phyloP scores from a whole-genome alignment of 2,797 vertebrate genomes.

The Pelodytes ibericus region DNA sequence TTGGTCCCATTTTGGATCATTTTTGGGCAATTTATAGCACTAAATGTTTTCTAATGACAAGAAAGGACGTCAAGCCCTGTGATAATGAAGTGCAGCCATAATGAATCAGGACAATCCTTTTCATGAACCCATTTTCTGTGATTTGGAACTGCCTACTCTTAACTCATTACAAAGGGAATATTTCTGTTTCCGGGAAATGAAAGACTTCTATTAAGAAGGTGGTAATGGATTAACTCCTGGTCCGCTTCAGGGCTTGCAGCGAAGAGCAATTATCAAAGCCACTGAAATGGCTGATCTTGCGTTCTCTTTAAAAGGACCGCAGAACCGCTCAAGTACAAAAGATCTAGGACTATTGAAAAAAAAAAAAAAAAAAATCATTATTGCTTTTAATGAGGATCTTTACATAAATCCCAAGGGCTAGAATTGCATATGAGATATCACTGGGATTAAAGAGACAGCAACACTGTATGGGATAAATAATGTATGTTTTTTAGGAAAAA shows the following conservation, averaged over 20 bases:
- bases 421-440: neutral
- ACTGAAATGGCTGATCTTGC: neutral
- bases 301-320: neutral
- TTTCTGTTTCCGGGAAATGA: conserved; percentile 18
- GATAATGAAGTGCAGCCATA: conserved; percentile 50
- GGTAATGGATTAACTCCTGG: conserved; percentile 7
- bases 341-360: neutral
- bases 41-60: conserved; percentile 58
- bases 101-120: neutral
- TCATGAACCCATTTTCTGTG: neutral
- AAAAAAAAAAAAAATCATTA: neutral
- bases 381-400: conserved; percentile 14
- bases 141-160: conserved; percentile 1
- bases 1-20: conserved; percentile 53
- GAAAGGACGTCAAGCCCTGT: conserved; percentile 31
- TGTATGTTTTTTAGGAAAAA: no score
- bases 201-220: conserved; percentile 21
- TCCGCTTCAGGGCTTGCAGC: no score
- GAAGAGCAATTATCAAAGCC: neutral
- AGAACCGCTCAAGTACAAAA: neutral
- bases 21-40: conserved; percentile 56
- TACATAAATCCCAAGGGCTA: neutral
- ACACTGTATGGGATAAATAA: no score
- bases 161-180: conserved; percentile 18
- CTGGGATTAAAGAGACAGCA: neutral